These are phyloP conservation scores for Thereuonema tuberculata DNA, from an alignment of 1,140 invertebrate genomes.

Conservation along the genomic window DNA sequence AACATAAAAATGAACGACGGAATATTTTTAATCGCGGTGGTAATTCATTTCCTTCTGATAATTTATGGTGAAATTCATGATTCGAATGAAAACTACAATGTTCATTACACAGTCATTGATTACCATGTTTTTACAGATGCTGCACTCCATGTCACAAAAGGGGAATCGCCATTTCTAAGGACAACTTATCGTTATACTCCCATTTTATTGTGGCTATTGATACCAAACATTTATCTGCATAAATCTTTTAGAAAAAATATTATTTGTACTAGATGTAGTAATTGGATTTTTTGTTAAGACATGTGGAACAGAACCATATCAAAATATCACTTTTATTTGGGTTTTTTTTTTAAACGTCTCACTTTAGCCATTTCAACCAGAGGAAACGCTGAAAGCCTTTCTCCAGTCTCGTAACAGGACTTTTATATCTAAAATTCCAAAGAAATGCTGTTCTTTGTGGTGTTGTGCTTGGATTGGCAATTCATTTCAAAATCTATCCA, in stretches of 20 bases:
- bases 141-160: constrained; percentile 54
- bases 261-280: too few species aligned
- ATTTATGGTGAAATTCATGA: constrained; percentile 76
- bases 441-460: too few species aligned
- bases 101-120: constrained; percentile 93
- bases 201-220: constrained; percentile 64
- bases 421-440: too few species aligned
- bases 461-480: constrained; percentile 62
- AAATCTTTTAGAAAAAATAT: too few species aligned
- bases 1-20: too few species aligned
- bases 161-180: constrained; percentile 68
- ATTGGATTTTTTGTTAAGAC: too few species aligned
- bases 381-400: constrained; percentile 87
- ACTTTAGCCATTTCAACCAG: constrained; percentile 80
- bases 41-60: too few species aligned
- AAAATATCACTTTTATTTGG: too few species aligned
- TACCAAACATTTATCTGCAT: constrained; percentile 66
- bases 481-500: constrained; percentile 92
- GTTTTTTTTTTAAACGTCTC: constrained; percentile 92
- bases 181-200: constrained; percentile 94
- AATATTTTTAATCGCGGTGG: too few species aligned
- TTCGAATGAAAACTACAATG: constrained; percentile 33
- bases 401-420: constrained; percentile 67
- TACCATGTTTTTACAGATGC: constrained; percentile 95
- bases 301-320: too few species aligned